phyloP scores from a whole-genome alignment of 2,797 vertebrate species.

The Urophycis tenuis region DNA sequence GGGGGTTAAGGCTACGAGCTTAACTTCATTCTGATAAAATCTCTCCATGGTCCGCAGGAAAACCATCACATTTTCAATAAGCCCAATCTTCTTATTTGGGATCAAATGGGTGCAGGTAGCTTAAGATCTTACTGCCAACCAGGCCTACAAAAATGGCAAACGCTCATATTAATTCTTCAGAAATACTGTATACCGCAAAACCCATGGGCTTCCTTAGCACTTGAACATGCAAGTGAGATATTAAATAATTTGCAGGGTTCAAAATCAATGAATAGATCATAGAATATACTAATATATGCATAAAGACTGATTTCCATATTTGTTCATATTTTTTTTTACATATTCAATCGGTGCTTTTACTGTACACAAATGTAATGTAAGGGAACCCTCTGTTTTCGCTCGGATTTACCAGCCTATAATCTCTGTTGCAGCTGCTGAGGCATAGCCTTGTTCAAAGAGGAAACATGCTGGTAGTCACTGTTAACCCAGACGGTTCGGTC shows the following conservation, averaged over 20 bases:
- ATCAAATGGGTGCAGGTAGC: slow-evolving; percentile 48
- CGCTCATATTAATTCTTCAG: slow-evolving; percentile 26
- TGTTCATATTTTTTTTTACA: too few species aligned
- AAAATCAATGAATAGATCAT: not conserved
- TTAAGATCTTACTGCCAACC: slow-evolving; percentile 42
- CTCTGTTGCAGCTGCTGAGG: too few species aligned
- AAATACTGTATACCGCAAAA: not conserved
- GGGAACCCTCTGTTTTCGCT: too few species aligned
- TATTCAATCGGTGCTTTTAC: not conserved
- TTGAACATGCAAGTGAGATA: too few species aligned
- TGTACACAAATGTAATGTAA: too few species aligned
- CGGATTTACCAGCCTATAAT: too few species aligned
- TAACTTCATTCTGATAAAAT: slow-evolving; percentile 44
- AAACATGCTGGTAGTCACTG: too few species aligned
- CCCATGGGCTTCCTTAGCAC: too few species aligned
- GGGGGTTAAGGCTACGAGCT: slow-evolving; percentile 42
- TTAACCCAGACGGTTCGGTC: too few species aligned
- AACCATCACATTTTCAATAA: slow-evolving; percentile 36
- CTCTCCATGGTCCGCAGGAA: slow-evolving; percentile 23
- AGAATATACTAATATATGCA: not conserved
- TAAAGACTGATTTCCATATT: not conserved
- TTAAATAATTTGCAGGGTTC: not conserved
- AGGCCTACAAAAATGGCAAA: slow-evolving; percentile 25
- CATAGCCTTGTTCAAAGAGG: too few species aligned
- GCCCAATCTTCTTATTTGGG: slow-evolving; percentile 40